A percentile compares a stretch with the other conserved stretches of the same genome.
Conservation (phyloP, 2,113 vertebrate species). For the Seriola quinqueradiata region DNA sequence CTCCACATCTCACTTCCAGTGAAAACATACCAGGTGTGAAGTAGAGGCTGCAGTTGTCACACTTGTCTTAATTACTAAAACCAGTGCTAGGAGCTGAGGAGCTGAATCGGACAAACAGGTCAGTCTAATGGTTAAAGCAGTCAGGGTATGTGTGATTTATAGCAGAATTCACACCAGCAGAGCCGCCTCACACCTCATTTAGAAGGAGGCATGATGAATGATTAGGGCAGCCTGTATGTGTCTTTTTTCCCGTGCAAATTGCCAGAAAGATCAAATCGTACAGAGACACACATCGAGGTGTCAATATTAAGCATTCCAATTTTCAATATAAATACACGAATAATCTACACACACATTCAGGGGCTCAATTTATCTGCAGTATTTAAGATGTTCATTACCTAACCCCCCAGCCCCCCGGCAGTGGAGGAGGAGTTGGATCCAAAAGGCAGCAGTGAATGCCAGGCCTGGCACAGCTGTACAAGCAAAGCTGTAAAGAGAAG, state of each 20-base stretch:
- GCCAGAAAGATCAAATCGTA: constrained; percentile 61
- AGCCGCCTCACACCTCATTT: constrained; percentile 76
- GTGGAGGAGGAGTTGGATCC: constrained; percentile 69
- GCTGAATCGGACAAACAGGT: constrained; percentile 64
- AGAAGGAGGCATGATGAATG: constrained; percentile 70
- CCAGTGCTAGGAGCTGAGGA: constrained; percentile 35
- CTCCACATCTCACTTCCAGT: constrained; percentile 17
- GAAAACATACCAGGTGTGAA: constrained; percentile 60
- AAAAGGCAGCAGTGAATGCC: constrained; percentile 70
- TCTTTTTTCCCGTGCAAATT: constrained; percentile 58
- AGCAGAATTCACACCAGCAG: constrained; percentile 75
- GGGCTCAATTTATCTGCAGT: constrained; percentile 66
- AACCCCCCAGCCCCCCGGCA: constrained; percentile 42
- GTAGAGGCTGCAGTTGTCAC: constrained; percentile 60
- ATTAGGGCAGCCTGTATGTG: constrained; percentile 64
- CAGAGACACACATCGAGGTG: constrained; percentile 45
- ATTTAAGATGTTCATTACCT: constrained; percentile 66
- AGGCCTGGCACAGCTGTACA: constrained; percentile 79
- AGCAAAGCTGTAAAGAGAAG: constrained; percentile 77
- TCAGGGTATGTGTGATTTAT: constrained; percentile 74
- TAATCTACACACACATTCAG: constrained; percentile 49
- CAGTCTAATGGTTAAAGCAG: constrained; percentile 65
- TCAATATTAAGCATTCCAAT: constrained; percentile 61
- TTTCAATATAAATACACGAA: constrained; percentile 66
- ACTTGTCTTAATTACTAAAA: constrained; percentile 64